phyloP scores from a whole-genome alignment of 2,113 vertebrate species.

The Benitochromis conjunctus region DNA sequence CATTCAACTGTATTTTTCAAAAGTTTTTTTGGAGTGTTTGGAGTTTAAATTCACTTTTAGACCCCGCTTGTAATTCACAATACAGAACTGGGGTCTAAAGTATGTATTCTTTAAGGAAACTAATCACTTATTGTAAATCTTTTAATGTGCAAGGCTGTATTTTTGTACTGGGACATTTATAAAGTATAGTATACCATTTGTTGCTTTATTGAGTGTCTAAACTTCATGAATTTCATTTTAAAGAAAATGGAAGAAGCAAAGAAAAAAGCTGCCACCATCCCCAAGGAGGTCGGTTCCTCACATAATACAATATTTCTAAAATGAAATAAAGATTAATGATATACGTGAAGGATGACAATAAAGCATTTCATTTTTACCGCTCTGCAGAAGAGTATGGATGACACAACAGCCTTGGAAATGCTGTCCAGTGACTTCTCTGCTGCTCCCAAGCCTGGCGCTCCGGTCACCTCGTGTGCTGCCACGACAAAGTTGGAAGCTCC shows the following conservation, averaged over 20 bases:
- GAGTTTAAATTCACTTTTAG: no score
- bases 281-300: slow-evolving; percentile 45
- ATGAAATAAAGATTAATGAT: not conserved
- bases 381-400: slow-evolving; percentile 54
- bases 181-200: not conserved
- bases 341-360: not conserved
- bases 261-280: not conserved
- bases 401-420: slow-evolving; percentile 59
- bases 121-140: no score
- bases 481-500: slow-evolving; percentile 25
- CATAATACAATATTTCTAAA: not conserved
- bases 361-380: not conserved
- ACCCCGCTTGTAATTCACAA: no score
- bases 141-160: no score
- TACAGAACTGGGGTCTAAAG: not conserved
- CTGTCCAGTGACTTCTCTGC: slow-evolving; percentile 62
- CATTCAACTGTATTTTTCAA: not conserved
- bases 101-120: not conserved
- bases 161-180: not conserved
- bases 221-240: not conserved
- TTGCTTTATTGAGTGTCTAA: not conserved
- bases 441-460: not conserved
- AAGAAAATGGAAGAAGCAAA: slow-evolving; percentile 56
- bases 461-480: not conserved
- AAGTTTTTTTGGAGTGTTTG: not conserved